Evolutionary conservation across 2,888 invertebrate genomes (phyloP).

Genomic region (Alitta virens): DNA sequence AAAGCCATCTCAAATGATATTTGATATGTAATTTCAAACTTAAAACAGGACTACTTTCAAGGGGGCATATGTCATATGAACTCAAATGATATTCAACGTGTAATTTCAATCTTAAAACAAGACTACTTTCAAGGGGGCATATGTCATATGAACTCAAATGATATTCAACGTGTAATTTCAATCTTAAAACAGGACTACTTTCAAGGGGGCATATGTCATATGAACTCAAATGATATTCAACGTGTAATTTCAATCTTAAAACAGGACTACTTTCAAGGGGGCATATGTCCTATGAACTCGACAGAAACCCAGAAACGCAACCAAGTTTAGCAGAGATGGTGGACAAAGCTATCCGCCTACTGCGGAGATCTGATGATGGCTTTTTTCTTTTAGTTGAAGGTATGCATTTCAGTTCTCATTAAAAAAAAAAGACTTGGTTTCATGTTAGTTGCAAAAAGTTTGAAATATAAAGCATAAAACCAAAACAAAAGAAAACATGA

Average conservation of each 20-base stretch:
- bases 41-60: too few relatives aligned
- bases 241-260: background rate
- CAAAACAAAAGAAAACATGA: background rate
- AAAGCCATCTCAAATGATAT: too few relatives aligned
- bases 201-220: background rate
- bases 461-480: background rate
- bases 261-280: background rate
- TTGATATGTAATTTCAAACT: too few relatives aligned
- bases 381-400: constrained; percentile 3
- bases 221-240: too few relatives aligned
- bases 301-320: background rate
- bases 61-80: background rate
- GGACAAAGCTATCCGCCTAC: background rate
- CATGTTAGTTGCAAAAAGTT: background rate
- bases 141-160: background rate
- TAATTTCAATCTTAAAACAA: too few relatives aligned
- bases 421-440: too few relatives aligned
- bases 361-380: background rate
- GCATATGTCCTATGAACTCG: constrained; percentile 1
- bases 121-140: too few relatives aligned
- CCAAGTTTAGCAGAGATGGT: background rate
- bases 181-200: background rate
- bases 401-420: too few relatives aligned
- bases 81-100: too few relatives aligned
- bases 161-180: too few relatives aligned